These are phyloP conservation scores for Automeris io DNA, from an alignment of 2,888 invertebrate genomes.

Conservation along the genomic window DNA sequence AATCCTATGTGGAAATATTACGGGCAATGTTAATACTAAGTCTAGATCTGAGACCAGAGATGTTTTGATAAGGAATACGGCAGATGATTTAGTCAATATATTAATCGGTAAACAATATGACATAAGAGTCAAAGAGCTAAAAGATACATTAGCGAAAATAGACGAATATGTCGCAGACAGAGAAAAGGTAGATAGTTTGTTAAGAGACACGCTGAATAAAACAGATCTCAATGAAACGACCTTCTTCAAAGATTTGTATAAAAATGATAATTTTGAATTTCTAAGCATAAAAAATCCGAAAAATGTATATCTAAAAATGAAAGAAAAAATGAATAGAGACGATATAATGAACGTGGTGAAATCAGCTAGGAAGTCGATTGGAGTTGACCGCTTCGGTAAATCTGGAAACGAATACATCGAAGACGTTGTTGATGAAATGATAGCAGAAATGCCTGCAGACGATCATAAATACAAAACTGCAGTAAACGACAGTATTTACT, in stretches of 20 bases:
- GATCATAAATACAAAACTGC: constrained; percentile 35
- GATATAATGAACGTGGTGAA: constrained; percentile 44
- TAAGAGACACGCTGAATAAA: constrained; percentile 35
- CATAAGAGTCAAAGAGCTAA: constrained; percentile 38
- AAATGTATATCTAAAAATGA: constrained; percentile 51
- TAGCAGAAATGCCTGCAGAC: constrained; percentile 44
- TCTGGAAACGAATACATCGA: constrained; percentile 30
- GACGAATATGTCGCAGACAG: constrained; percentile 40
- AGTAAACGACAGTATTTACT: constrained; percentile 39
- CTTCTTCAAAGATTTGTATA: constrained; percentile 45
- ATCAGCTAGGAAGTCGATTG: constrained; percentile 44
- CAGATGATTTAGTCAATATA: background rate
- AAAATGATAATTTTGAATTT: constrained; percentile 42
- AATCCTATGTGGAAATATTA: background rate
- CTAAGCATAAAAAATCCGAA: constrained; percentile 33
- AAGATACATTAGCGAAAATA: constrained; percentile 41
- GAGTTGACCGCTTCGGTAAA: constrained; percentile 16
- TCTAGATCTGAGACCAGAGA: background rate
- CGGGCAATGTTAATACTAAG: background rate
- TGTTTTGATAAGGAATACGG: background rate
- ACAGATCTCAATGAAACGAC: constrained; percentile 44
- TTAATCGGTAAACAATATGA: constrained; percentile 9
- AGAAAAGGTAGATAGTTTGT: constrained; percentile 28
- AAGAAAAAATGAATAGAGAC: constrained; percentile 59
- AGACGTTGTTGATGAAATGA: constrained; percentile 45